Base-by-base conservation (phyloP, 2,797 vertebrate genomes). In the Graptemys geographica region DNA sequence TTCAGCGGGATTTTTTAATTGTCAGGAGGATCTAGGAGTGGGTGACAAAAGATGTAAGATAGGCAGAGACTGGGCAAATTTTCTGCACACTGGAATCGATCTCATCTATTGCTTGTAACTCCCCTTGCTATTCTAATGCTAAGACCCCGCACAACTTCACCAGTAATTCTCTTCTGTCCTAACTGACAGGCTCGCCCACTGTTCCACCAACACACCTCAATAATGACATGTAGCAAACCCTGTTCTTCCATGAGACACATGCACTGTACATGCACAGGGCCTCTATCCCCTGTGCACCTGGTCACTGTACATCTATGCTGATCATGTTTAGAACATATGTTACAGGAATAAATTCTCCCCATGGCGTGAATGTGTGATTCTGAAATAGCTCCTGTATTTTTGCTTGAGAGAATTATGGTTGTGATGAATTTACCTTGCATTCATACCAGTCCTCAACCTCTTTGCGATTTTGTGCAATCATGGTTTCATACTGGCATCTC, bases 381-480 rank as follows among this genome's bases (percentile, higher is more conserved):
- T 62, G 16, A 76, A 4, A 1, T 5, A 7, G 2, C 74, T 52
- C 25, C 49, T 41, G 59, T 27, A n/a, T 57, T 19, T 41, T 19
- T 23, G 81, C 72, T 3, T 4, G 21, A 56, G 59, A 25, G 76
- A 47, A 52, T 44, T 52, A 72, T 56, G 37, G 82, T 81, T 82
- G 33, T 1, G 6, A 41, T 47, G 6, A 0, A 13, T 97, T 81
- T 95, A 98, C 98, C 98, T 99, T 98, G 94, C 97, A 97, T 78
- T 98, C 98, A 2, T 98, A 99, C 98, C 98, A 98, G 59, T 98
- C 97, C 89, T 98, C 98, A 0, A 98, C 98, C 4, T 99, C 98
- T 83, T 98, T 98, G 91, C 98, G 98, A 49, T 99, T 98, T 76
- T 98, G 98, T 57, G 98, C 98, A 0, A 98, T 98, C 95, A 98